Conservation (phyloP, 2,888 invertebrate species). For the Ischnus inquisitorius region DNA sequence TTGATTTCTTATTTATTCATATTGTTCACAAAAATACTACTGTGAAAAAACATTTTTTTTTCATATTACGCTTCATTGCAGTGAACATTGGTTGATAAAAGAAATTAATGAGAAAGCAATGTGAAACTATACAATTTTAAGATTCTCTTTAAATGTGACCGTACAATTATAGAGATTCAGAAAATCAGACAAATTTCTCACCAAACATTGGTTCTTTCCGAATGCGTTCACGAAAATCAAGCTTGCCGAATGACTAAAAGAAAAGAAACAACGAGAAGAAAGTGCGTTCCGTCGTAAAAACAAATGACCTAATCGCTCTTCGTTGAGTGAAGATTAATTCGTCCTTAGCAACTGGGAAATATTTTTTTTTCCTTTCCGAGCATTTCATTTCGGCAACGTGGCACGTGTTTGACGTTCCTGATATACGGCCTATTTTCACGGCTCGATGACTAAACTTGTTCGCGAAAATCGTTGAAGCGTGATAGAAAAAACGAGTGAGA, state of each 20-base stretch:
- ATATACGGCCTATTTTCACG: slow-evolving; percentile 19
- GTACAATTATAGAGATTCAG: too few species aligned
- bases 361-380: neutral
- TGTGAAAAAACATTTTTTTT: too few species aligned
- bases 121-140: too few species aligned
- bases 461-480: slow-evolving; percentile 14
- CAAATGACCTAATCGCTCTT: neutral
- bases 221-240: too few species aligned
- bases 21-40: too few species aligned
- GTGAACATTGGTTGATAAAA: too few species aligned
- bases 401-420: neutral
- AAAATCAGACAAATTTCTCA: too few species aligned
- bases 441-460: slow-evolving; percentile 13
- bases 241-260: neutral
- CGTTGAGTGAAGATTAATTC: neutral
- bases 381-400: neutral
- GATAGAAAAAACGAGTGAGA: neutral
- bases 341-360: neutral
- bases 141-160: too few species aligned
- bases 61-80: too few species aligned
- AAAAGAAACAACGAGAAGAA: neutral
- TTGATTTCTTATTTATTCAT: too few species aligned
- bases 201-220: too few species aligned
- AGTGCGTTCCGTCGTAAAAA: neutral
- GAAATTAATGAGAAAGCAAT: too few species aligned